A percentile compares a stretch with the other conserved stretches of the same genome.
phyloP scores from a whole-genome alignment of 2,888 invertebrate species.

The Sipha maydis region DNA sequence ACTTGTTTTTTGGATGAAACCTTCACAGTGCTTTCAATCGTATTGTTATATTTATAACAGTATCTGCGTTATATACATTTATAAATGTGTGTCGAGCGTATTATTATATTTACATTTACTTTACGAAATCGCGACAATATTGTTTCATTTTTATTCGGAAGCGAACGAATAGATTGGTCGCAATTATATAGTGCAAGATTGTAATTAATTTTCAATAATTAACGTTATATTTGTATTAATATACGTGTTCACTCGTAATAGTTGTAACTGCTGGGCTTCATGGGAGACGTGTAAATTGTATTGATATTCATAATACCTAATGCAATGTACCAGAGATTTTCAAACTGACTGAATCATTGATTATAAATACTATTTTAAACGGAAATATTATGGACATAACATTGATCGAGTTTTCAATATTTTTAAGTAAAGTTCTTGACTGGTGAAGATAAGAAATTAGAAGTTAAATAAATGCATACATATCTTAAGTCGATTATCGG shows the following conservation, averaged over 20 bases:
- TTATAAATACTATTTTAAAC: no score
- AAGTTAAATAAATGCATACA: no score
- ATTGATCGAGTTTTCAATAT: no score
- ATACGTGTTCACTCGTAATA: neutral
- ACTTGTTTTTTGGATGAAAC: neutral
- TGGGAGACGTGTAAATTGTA: neutral
- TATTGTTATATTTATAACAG: neutral
- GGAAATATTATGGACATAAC: no score
- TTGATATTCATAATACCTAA: no score
- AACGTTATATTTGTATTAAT: neutral
- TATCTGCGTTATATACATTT: neutral
- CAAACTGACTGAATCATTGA: no score
- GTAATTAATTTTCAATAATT: neutral
- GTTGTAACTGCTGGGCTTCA: neutral
- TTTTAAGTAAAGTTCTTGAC: no score
- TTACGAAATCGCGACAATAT: neutral
- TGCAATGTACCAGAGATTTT: no score
- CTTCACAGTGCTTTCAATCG: neutral
- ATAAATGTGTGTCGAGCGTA: neutral
- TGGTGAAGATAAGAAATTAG: no score
- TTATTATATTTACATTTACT: neutral
- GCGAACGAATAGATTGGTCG: neutral
- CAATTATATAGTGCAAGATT: neutral
- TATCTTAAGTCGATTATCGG: no score
- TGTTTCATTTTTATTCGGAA: neutral